Conservation (phyloP, 2,888 invertebrate species). For the Meghimatium bilineatum region DNA sequence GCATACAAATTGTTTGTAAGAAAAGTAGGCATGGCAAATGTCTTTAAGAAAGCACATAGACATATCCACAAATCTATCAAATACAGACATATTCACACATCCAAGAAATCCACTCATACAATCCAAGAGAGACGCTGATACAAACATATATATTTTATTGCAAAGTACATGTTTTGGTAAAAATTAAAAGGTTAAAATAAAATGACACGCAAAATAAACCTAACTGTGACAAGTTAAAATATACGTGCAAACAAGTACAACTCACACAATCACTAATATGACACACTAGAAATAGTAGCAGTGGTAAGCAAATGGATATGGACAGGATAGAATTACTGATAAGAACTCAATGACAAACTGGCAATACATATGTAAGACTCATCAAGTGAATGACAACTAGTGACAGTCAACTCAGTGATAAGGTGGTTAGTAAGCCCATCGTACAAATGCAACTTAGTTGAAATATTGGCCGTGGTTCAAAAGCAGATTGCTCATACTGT, state of each 20-base stretch:
- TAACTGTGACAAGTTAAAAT: constrained; percentile 3
- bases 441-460: too few relatives aligned
- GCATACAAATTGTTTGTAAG: too few relatives aligned
- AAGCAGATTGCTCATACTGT: too few relatives aligned
- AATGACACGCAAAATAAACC: constrained; percentile 12
- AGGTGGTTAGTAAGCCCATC: too few relatives aligned
- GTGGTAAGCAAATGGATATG: not conserved
- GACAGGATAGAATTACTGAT: not conserved
- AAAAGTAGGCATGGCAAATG: too few relatives aligned
- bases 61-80: too few relatives aligned
- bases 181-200: constrained; percentile 31
- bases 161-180: constrained; percentile 34
- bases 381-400: not conserved
- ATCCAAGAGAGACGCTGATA: not conserved
- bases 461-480: too few relatives aligned
- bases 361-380: not conserved
- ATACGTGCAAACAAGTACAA: not conserved
- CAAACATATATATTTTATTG: constrained; percentile 43
- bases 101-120: too few relatives aligned
- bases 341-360: not conserved
- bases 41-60: too few relatives aligned
- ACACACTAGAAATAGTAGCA: not conserved
- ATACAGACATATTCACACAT: too few relatives aligned
- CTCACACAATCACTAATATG: not conserved
- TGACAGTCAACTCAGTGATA: too few relatives aligned